Evolutionary conservation across 1,140 invertebrate genomes (phyloP), one percentile per base, ranked within the genome.

Genomic region (Aphelinus atriplicis): DNA sequence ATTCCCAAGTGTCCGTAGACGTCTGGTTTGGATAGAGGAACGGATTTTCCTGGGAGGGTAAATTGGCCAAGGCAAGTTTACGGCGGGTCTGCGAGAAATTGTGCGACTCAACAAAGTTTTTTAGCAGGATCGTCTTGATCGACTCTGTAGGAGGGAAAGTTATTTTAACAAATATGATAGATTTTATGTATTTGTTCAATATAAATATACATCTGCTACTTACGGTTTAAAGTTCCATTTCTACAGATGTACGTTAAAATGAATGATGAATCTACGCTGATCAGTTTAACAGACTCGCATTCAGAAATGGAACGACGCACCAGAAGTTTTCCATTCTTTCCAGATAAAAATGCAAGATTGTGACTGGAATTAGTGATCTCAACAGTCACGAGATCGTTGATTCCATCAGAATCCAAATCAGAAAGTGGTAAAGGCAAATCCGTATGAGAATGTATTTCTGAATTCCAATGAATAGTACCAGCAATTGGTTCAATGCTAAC

Each of bases 341-440:
- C 93, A 61, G 92, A 93, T 63, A 94, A 84, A 71, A 94, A 82
- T 1, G 92, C 84, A 5, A 94, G 79, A 71, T 89, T 90, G 42
- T 90, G 88, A 75, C 88, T 88, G 58, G 83, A 84, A 77, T 88
- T 86, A 10, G 83, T 82, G 56, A 91, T 82, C n/a, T 88, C 90
- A 79, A 86, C 64, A 89, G 78, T 90, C 9, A 94, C 80, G 50
- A 95, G 85, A 80, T 95, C 94, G 79, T 90, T 88, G 1, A 93
- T 88, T 65, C 89, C 89, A 86, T 95, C 94, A 2, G 89, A 89
- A 85, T 94, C 90, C 45, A 94, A 85, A 83, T 95, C 94, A 50
- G 92, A 90, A 61, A 94, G 78, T n/a, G 92, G 81, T 9, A 94
- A 80, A 1, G 94, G 93, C 79, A 94, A 91, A 79, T 93, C 91